phyloP scores from a whole-genome alignment of 2,888 invertebrate species.

The Synergus umbraculus region DNA sequence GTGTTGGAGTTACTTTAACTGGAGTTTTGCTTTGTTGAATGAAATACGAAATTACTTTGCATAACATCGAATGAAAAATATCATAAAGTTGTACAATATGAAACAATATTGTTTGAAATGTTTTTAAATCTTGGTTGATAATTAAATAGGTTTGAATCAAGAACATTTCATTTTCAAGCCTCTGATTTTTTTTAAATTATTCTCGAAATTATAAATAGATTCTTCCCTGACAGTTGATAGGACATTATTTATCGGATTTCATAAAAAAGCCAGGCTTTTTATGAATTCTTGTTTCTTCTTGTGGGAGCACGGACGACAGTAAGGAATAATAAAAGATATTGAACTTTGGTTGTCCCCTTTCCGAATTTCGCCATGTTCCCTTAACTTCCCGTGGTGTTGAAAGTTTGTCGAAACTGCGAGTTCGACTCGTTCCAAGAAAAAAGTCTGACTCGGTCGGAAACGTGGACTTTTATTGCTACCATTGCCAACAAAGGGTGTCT shows the following conservation, averaged over 20 bases:
- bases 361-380: neutral
- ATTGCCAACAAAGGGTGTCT: conserved; percentile 38
- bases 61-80: neutral
- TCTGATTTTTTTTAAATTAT: neutral
- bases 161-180: no score
- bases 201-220: neutral
- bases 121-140: no score
- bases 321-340: conserved; percentile 51
- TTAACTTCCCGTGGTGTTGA: conserved; percentile 20
- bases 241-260: neutral
- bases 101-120: no score
- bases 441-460: conserved; percentile 31
- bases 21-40: neutral
- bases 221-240: no score
- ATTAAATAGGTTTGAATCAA: no score
- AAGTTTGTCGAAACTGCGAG: conserved; percentile 27
- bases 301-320: conserved; percentile 42
- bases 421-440: conserved; percentile 29
- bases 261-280: neutral
- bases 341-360: conserved; percentile 47
- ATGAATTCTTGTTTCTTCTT: neutral
- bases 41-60: neutral
- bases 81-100: neutral
- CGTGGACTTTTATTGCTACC: conserved; percentile 31
- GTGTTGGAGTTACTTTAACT: neutral